phyloP scores from a whole-genome alignment of 64 coral and sea anemone species.

The Cladopsammia gracilis region DNA sequence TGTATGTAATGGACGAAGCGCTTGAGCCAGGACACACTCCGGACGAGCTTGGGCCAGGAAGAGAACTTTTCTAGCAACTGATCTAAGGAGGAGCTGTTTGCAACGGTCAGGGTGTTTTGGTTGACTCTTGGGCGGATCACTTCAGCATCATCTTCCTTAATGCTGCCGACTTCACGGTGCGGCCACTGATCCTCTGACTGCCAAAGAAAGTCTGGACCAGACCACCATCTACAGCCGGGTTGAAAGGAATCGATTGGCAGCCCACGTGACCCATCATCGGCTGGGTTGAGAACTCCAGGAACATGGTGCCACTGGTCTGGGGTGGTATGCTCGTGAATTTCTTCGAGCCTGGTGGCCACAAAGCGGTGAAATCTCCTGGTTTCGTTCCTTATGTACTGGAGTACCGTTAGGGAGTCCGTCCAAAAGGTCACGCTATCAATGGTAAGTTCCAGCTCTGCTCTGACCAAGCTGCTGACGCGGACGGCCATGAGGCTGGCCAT shows the following conservation, averaged over 20 bases:
- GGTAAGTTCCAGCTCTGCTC: not conserved
- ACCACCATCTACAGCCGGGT: conserved; percentile 65
- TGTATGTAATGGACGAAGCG: conserved; percentile 25
- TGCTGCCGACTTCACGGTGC: not conserved
- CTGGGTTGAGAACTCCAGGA: no score
- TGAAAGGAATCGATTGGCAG: no score
- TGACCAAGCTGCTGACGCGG: conserved; percentile 10
- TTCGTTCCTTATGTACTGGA: conserved; percentile 65
- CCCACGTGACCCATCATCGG: no score
- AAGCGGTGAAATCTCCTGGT: conserved; percentile 29
- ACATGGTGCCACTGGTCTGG: conserved; percentile 33
- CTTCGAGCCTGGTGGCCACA: conserved; percentile 41
- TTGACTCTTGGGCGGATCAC: conserved; percentile 28
- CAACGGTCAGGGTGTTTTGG: not conserved
- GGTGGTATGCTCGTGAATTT: conserved; percentile 39
- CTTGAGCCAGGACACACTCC: conserved; percentile 4
- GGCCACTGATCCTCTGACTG: conserved; percentile 65
- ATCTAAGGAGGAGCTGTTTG: not conserved
- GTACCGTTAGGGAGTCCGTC: conserved; percentile 32
- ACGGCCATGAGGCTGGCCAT: no score
- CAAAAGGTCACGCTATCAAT: no score
- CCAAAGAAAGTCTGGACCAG: not conserved
- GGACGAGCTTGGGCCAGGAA: conserved; percentile 28
- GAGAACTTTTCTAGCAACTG: conserved; percentile 8
- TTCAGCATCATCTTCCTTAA: conserved; percentile 35